Percentiles rank a stretch among this genome's conserved stretches.
Conservation (phyloP, 2,888 invertebrate genomes). For the Dorcus hopei region DNA sequence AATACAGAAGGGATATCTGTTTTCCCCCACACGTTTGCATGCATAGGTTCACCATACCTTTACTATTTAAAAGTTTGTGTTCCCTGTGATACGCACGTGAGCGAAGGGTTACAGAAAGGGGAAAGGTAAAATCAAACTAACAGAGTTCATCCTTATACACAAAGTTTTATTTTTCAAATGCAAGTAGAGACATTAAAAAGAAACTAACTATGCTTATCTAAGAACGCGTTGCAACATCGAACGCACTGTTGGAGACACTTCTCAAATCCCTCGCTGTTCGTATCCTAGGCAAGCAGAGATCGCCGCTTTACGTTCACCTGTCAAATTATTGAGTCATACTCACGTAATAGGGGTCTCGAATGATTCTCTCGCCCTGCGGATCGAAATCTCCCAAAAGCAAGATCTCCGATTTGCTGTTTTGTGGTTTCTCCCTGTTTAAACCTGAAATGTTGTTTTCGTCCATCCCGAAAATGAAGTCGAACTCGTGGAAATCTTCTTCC, state of each 20-base stretch:
- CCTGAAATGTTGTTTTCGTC: constrained; percentile 82
- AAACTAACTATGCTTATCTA: constrained; percentile 42
- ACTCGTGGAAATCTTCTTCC: constrained; percentile 71
- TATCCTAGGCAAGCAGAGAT: constrained; percentile 54
- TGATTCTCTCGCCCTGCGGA: constrained; percentile 73
- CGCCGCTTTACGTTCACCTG: not conserved
- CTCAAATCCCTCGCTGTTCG: constrained; percentile 67
- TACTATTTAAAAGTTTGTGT: too few species aligned
- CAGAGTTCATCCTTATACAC: too few species aligned
- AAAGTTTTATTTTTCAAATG: too few species aligned
- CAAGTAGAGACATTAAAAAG: too few species aligned
- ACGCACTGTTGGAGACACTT: constrained; percentile 73
- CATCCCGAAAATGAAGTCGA: constrained; percentile 94
- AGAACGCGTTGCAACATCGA: constrained; percentile 64
- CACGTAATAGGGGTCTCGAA: constrained; percentile 91
- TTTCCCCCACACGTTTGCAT: too few species aligned
- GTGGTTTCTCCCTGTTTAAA: constrained; percentile 62
- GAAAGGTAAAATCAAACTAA: too few species aligned
- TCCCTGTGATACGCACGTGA: too few species aligned
- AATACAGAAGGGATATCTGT: too few species aligned
- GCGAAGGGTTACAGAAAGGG: too few species aligned
- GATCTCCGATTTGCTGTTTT: constrained; percentile 66
- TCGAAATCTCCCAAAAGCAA: constrained; percentile 85
- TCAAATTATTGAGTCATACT: constrained; percentile 39
- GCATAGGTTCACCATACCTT: too few species aligned